Base-by-base conservation (phyloP, 2,888 invertebrate species). In the Plutella xylostella region DNA sequence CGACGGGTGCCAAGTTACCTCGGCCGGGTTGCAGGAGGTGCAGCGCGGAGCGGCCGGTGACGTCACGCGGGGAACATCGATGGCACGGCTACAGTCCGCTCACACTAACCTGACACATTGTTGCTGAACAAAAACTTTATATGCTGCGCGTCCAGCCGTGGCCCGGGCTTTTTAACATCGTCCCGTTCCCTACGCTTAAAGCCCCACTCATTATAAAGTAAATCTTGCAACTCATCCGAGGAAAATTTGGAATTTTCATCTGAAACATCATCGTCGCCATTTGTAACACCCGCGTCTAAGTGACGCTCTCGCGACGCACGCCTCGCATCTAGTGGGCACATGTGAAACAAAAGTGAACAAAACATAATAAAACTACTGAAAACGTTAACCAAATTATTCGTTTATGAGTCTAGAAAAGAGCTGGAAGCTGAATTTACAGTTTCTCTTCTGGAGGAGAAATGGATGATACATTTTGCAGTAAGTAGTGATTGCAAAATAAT, bases 91-190 rank as follows among this genome's bases (percentile, higher is more conserved):
- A 60, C 33, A 55, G 76, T 57, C 61, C 60, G 55, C 78, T 79
- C 80, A 79, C 79, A 83, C 83, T 83, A 80, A 83, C 83, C 83
- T 83, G 82, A 73, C 80, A 78, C 82, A 56, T 72, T 79, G 77
- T 79, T 80, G 72, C 70, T 68, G 77, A 74, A 72, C 59, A 77
- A 72, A 66, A 74, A 68, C 72, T 76, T 82, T 78, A 80, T 68
- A 46, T 72, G 88, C 77, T 91, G 90, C 46, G 88, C 87, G 63
- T 90, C 88, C 74, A 90, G 90, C 48, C 88, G 89, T 42, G 96
- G 96, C 47, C 96, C 96, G n/a, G 96, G 96, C 80, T 96, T 96
- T 83, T 96, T 96, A 42, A 96, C 96, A 78, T 96, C 96, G 53
- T 95, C 87, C 61, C 96, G 87, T 85, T 96, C 96, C 58, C 92